Percentiles rank a stretch among this genome's conserved stretches.
These are phyloP conservation scores for Andrena camellia DNA, from an alignment of 2,888 invertebrate species.

Conservation along the genomic window DNA sequence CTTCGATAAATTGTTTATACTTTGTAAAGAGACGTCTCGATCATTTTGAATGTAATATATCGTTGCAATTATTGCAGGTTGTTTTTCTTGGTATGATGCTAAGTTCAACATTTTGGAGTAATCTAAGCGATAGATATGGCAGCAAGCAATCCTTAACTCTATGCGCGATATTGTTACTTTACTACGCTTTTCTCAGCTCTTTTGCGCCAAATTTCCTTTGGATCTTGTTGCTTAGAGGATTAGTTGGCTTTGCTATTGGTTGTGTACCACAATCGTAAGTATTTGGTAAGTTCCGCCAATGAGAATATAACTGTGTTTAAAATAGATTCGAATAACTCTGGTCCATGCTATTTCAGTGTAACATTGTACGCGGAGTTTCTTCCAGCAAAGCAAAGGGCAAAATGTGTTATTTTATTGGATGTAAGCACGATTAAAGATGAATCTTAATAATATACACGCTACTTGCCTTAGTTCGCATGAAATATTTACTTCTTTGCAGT, in stretches of 20 bases:
- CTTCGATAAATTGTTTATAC: slow-evolving; percentile 11
- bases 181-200: slow-evolving; percentile 95
- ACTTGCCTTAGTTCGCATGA: slow-evolving; percentile 10
- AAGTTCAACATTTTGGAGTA: slow-evolving; percentile 98
- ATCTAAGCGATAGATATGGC: slow-evolving; percentile 96
- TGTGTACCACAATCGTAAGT: slow-evolving; percentile 99
- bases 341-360: slow-evolving; percentile 88
- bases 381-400: slow-evolving; percentile 96
- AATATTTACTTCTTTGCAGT: slow-evolving; percentile 86
- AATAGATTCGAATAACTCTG: slow-evolving; percentile 2
- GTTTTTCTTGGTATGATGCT: slow-evolving; percentile 99
- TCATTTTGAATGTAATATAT: slow-evolving; percentile 5
- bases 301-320: not conserved
- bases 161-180: slow-evolving; percentile 95
- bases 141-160: slow-evolving; percentile 96
- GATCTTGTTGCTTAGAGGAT: slow-evolving; percentile 94
- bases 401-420: slow-evolving; percentile 97
- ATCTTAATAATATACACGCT: slow-evolving; percentile 44
- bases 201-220: slow-evolving; percentile 96
- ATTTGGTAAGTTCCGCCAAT: slow-evolving; percentile 52
- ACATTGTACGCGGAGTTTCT: slow-evolving; percentile 98
- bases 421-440: slow-evolving; percentile 87
- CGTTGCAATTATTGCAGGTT: slow-evolving; percentile 83
- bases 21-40: not conserved
- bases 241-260: slow-evolving; percentile 98